These are phyloP conservation scores for Dasyprocta punctata DNA, from an alignment of 2,113 vertebrate genomes.

Conservation along the genomic window DNA sequence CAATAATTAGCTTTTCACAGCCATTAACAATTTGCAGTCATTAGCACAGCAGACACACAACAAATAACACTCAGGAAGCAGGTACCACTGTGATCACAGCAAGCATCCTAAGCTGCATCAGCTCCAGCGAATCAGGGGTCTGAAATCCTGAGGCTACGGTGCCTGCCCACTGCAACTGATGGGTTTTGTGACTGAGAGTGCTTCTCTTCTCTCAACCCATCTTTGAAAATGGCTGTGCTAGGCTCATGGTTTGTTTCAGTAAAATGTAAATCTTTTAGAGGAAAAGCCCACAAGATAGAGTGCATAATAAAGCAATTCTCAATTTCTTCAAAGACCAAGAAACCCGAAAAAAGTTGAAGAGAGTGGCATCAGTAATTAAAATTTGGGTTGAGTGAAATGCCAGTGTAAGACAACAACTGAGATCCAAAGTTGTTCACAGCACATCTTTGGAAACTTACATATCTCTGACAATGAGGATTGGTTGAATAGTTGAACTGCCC, in stretches of 20 bases:
- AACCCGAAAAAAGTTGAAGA: not conserved
- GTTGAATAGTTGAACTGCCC: not conserved
- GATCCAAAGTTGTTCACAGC: not conserved
- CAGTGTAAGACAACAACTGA: not conserved
- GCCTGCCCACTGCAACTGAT: not conserved
- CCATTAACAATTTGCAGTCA: constrained; percentile 73
- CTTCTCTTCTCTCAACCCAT: not conserved
- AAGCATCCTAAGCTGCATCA: not conserved
- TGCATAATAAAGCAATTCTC: constrained; percentile 17
- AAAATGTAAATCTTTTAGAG: constrained; percentile 34
- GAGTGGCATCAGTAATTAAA: constrained; percentile 31
- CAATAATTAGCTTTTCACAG: constrained; percentile 78
- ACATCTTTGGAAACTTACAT: not conserved
- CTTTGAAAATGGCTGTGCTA: not conserved
- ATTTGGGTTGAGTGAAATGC: not conserved
- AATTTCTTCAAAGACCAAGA: constrained; percentile 48
- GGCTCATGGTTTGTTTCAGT: constrained; percentile 21
- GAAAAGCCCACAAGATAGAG: not conserved
- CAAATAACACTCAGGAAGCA: constrained; percentile 29
- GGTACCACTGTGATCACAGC: not conserved
- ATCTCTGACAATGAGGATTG: not conserved
- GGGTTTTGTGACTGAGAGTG: not conserved
- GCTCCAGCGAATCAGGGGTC: not conserved
- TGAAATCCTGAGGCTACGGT: not conserved
- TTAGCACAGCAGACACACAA: constrained; percentile 60